Conservation (phyloP, 1,140 invertebrate genomes). For the Eurosta solidaginis region DNA sequence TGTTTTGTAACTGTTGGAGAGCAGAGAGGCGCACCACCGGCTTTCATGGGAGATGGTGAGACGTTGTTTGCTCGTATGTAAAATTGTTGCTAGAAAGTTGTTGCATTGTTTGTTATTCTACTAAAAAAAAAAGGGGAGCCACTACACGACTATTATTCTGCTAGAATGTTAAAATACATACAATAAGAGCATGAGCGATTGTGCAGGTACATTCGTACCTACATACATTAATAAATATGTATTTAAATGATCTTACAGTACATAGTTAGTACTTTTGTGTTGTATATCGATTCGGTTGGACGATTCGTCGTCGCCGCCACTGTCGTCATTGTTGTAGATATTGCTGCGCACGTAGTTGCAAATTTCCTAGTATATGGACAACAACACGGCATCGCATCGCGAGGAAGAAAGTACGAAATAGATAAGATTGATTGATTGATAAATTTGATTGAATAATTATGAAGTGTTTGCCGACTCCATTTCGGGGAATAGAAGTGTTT, state of each 20-base stretch:
- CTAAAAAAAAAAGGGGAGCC: too few relatives aligned
- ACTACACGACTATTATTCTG: neutral
- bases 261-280: neutral
- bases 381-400: neutral
- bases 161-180: too few relatives aligned
- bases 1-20: neutral
- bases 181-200: too few relatives aligned
- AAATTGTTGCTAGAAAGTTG: neutral
- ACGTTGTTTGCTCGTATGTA: neutral
- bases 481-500: neutral
- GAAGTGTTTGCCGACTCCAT: neutral
- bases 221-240: neutral
- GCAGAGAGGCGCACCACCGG: neutral
- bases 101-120: constrained; percentile 3
- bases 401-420: constrained; percentile 28
- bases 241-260: neutral
- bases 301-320: neutral
- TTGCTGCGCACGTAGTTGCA: constrained; percentile 22
- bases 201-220: neutral
- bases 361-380: constrained; percentile 24
- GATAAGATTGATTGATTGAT: neutral
- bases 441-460: neutral
- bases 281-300: constrained; percentile 21
- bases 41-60: neutral
- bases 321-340: neutral